Evolutionary conservation across 1,140 invertebrate genomes (phyloP).

Genomic region (silkworm (Bombyx mori)): ASM3026992v2 NC_085125.1:11211501-11212000

Average conservation of each 20-base stretch:
- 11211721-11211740: not conserved
- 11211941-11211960: not conserved
- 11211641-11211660: too few species aligned
- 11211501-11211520: too few species aligned
- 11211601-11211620: too few species aligned
- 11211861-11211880: slow-evolving; percentile 40
- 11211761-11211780: slow-evolving; percentile 17
- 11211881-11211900: slow-evolving; percentile 71
- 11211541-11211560: too few species aligned
- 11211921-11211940: slow-evolving; percentile 33
- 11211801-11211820: slow-evolving; percentile 49
- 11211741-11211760: too few species aligned
- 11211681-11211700: slow-evolving; percentile 65
- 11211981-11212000: too few species aligned
- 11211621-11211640: too few species aligned
- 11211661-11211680: slow-evolving; percentile 61
- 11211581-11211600: too few species aligned
- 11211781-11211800: slow-evolving; percentile 75
- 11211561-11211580: too few species aligned
- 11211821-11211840: slow-evolving; percentile 44
- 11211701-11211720: slow-evolving; percentile 25
- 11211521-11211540: too few species aligned
- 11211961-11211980: not conserved
- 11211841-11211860: slow-evolving; percentile 56
- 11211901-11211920: slow-evolving; percentile 68